Evolutionary conservation across 2,113 vertebrate genomes (phyloP).

Genomic region (Vanacampus margaritifer): DNA sequence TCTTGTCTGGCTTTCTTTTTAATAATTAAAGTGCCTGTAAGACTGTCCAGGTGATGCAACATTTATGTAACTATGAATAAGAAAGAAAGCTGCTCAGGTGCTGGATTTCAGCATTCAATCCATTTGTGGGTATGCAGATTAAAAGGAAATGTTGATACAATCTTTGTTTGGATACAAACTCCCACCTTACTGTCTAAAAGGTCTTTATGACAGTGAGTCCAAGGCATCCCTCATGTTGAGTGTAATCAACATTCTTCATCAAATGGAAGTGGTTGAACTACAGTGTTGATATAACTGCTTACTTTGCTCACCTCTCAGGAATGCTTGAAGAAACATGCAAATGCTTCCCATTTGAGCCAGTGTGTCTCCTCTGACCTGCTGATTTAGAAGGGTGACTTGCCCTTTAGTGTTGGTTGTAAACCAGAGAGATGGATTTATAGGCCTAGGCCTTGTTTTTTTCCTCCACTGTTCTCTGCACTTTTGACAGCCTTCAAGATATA

Average conservation of each 20-base stretch:
- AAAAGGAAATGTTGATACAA: conserved; percentile 6
- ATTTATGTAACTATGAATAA: conserved; percentile 33
- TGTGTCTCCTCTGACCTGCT: conserved; percentile 48
- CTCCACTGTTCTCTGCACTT: conserved; percentile 39
- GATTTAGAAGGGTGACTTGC: conserved; percentile 68
- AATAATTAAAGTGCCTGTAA: conserved; percentile 55
- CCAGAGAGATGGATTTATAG: conserved; percentile 61
- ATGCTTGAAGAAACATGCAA: conserved; percentile 63
- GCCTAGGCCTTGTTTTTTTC: conserved; percentile 36
- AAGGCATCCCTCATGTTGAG: conserved; percentile 22
- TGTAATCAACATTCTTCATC: conserved; percentile 15
- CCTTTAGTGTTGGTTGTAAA: conserved; percentile 68
- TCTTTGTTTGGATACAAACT: conserved; percentile 5
- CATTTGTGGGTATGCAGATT: conserved; percentile 16
- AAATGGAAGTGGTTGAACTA: conserved; percentile 32
- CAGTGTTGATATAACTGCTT: conserved; percentile 31
- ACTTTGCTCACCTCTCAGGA: conserved; percentile 60
- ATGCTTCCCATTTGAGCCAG: conserved; percentile 60
- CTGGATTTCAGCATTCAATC: conserved; percentile 19
- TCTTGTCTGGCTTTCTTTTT: conserved; percentile 51
- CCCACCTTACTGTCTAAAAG: conserved; percentile 8
- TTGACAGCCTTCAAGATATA: conserved; percentile 38
- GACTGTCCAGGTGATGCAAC: conserved; percentile 49
- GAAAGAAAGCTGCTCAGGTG: conserved; percentile 31
- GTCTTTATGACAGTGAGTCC: conserved; percentile 8